Evolutionary conservation across 2,797 vertebrate species (phyloP), one percentile per base, ranked within the genome.

Genomic region (Centropyge bicolor): DNA sequence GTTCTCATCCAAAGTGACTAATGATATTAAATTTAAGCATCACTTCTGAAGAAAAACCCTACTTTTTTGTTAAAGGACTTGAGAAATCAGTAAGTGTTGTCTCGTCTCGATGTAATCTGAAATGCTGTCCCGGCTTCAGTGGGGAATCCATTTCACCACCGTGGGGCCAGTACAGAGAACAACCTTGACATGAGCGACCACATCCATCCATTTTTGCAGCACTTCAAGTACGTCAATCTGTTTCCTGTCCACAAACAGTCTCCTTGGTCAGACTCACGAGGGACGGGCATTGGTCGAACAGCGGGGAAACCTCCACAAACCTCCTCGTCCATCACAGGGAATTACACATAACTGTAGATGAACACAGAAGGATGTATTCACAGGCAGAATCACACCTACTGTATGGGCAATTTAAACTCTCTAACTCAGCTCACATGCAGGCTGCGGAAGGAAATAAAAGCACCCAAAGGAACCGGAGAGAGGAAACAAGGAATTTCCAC

Each of bases 401-500:
- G 16, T 59, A 45, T 60, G 16, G 20, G 20, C 20, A 46, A 56
- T 10, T 38, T 24, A 46, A 59, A 64, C 45, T 48, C 40, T 74
- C 38, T 22, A 45, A 38, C 38, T 43, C 10, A 10, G 36, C 4
- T 48, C 16, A 20, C 20, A 63, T 64, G 35, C 20, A 61, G 54
- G 64, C 61, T 71, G 43, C 41, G 10, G 38, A 64, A 22, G 9
- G 27, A 41, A 43, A 69, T 43, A 17, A 59, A 51, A 64, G 48
- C 45, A 48, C 48, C 24, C 19, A 70, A 62, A 64, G 22, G 20
- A 73, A 43, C 49, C 14, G 2, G 31, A 57, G 17, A 60, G 59
- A 52, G 57, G 46, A 78, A 72, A 82, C 35, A 71, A 68, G 45
- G 17, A 35, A 38, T 35, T 56, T 61, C 57, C 38, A 46, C 20